Base-by-base conservation (phyloP, 2,113 vertebrate species). In the Lycaon pictus region DNA sequence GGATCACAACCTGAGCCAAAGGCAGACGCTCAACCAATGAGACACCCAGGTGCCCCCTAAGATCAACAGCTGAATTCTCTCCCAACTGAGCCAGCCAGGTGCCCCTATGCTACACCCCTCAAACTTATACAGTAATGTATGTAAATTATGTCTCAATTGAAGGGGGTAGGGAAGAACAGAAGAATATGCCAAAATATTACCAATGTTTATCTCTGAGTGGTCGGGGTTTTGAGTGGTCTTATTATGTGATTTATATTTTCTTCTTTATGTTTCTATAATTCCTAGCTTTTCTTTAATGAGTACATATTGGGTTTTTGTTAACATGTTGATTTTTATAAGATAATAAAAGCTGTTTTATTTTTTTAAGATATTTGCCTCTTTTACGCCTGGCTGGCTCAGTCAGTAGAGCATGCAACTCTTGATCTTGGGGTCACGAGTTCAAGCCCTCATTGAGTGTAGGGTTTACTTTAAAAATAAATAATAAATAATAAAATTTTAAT, bases 311-410 rank as follows among this genome's bases (percentile, higher is more conserved):
- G 22, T 1, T n/a, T 11, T 69, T 86, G 63, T 76, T 67, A 80
- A 87, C 25, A 88, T n/a, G 65, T 3, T 81, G 81, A 43, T 32
- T 96, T 94, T 81, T 88, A n/a, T 25, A 79, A 84, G 32, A 88
- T 88, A 95, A 96, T n/a, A 92, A 48, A 48, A 92, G 15, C 62
- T 65, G 8, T 53, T 71, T 83, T n/a, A 25, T 23, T 60, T 85
- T 58, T 53, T 86, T 8, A 12, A 77, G 32, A 56, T 11, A 56
- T 62, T 15, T 95, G 65, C 65, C 65, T n/a, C n/a, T 32, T 67
- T 69, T 69, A 69, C 2, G 17, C 67, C 67, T 71, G n/a, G 16
- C n/a, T 35, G n/a, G 67, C 67, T n/a, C 32, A 37, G 35, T 72
- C 35, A 11, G 69, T 72, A 72, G 35, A 37, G 35, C 35, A 23